Evolutionary conservation across 2,888 invertebrate species (phyloP).

Genomic region (Conchocele bisecta): DNA sequence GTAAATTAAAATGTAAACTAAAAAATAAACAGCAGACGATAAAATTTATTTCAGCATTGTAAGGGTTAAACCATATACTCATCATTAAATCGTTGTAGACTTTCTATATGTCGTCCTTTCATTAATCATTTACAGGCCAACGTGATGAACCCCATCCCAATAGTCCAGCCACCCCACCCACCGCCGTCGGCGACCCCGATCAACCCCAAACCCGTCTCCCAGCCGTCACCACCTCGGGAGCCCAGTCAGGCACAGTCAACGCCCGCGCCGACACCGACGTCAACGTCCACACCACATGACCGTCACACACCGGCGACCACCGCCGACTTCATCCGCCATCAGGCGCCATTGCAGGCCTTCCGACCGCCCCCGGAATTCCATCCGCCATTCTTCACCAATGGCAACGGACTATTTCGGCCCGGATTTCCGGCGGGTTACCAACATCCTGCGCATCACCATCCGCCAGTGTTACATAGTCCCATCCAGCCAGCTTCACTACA

Average conservation of each 20-base stretch:
- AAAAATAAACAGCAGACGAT: no score
- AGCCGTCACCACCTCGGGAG: slow-evolving; percentile 32
- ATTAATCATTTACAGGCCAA: slow-evolving; percentile 50
- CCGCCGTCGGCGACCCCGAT: slow-evolving; percentile 27
- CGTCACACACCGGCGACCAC: slow-evolving; percentile 63
- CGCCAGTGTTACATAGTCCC: slow-evolving; percentile 75
- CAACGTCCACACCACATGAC: no score
- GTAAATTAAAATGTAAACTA: no score
- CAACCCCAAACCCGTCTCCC: slow-evolving; percentile 48
- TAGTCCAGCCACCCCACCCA: slow-evolving; percentile 13
- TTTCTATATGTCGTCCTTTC: not conserved
- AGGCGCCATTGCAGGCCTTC: slow-evolving; percentile 74
- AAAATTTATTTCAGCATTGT: no score
- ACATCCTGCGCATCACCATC: slow-evolving; percentile 79
- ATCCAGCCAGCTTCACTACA: slow-evolving; percentile 71
- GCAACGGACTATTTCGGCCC: slow-evolving; percentile 81
- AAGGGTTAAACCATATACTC: no score
- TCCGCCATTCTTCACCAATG: slow-evolving; percentile 80
- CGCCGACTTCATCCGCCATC: slow-evolving; percentile 76
- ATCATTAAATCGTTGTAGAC: no score
- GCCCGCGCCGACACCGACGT: slow-evolving; percentile 43
- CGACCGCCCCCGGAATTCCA: slow-evolving; percentile 79
- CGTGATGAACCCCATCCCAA: slow-evolving; percentile 34
- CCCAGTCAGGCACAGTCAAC: slow-evolving; percentile 34
- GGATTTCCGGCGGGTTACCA: slow-evolving; percentile 77